Conservation (phyloP, 2,797 vertebrate genomes). For the Poliocrania exsul region DNA sequence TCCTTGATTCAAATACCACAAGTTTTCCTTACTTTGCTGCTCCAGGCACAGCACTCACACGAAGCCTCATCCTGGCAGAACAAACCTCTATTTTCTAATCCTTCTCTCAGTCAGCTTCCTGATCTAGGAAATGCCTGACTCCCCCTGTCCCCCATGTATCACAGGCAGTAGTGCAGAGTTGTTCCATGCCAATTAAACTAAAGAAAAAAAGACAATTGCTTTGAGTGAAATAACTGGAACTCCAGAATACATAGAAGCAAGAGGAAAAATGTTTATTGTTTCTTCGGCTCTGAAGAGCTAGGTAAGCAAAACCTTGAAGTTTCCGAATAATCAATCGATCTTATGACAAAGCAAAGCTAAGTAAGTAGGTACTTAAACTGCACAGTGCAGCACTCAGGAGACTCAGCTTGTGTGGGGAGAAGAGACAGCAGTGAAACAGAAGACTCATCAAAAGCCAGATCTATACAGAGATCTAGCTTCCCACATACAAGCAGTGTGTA, state of each 20-base stretch:
- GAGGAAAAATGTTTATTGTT: neutral
- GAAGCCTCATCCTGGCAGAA: neutral
- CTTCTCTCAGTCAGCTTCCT: neutral
- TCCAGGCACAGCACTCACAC: neutral
- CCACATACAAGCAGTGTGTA: neutral
- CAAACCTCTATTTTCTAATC: neutral
- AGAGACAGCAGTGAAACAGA: neutral
- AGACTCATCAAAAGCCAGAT: neutral
- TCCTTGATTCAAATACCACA: neutral
- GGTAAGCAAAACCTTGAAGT: neutral
- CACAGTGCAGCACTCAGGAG: neutral
- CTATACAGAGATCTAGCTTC: neutral
- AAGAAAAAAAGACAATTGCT: neutral
- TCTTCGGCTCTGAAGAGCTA: neutral
- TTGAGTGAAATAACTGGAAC: neutral
- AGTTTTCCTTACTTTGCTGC: neutral
- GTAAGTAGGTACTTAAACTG: neutral
- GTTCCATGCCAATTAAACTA: neutral
- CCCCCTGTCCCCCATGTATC: fast-evolving
- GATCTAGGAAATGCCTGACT: neutral
- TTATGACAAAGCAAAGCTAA: neutral
- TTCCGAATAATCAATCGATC: neutral
- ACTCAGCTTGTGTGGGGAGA: neutral
- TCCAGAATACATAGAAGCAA: neutral
- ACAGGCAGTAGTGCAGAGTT: neutral